These are phyloP conservation scores for Eurosta solidaginis DNA, from an alignment of 1,140 invertebrate genomes.

Conservation along the genomic window DNA sequence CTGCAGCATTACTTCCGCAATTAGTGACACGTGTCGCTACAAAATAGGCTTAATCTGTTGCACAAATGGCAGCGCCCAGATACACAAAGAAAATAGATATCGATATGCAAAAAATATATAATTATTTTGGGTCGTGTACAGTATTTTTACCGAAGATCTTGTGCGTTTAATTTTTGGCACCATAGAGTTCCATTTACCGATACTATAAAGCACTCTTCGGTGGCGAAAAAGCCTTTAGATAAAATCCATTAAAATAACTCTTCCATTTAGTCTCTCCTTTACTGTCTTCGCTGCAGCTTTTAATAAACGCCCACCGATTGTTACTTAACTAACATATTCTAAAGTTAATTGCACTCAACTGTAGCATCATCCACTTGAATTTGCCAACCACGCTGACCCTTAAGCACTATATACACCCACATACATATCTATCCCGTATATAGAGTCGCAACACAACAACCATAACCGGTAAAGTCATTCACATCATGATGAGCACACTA, in stretches of 20 bases:
- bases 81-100: no score
- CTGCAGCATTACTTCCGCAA: neutral
- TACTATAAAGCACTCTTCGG: no score
- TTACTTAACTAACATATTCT: neutral
- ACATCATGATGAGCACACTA: neutral
- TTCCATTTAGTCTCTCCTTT: no score
- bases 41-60: neutral
- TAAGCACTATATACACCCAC: neutral
- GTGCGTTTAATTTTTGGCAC: no score
- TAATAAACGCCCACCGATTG: neutral
- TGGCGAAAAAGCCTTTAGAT: no score
- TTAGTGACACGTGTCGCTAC: neutral
- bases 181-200: no score
- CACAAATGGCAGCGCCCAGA: neutral
- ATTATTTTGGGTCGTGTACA: no score
- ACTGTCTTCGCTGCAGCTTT: neutral
- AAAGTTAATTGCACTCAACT: neutral
- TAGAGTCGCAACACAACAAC: neutral
- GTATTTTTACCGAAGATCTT: no score
- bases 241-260: no score
- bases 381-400: neutral
- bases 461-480: neutral
- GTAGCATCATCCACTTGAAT: neutral
- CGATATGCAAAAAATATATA: no score
- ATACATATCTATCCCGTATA: neutral